phyloP scores from a whole-genome alignment of 2,888 invertebrate genomes.

The Onthophagus sagittarius region DNA sequence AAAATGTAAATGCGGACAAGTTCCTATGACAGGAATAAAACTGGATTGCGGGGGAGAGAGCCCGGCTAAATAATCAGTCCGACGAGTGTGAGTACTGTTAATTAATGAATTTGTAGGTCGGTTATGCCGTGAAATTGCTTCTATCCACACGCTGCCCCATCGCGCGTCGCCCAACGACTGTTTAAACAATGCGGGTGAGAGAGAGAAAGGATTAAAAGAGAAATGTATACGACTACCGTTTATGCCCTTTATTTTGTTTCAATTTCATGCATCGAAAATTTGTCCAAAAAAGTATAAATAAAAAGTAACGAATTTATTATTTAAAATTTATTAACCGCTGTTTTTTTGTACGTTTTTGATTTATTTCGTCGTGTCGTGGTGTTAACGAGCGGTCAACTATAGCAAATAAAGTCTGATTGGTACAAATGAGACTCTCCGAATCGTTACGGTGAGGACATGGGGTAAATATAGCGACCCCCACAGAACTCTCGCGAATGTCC shows the following conservation, averaged over 20 bases:
- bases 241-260: not conserved
- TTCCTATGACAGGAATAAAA: conserved; percentile 47
- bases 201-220: not conserved
- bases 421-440: conserved; percentile 27
- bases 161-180: not conserved
- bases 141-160: not conserved
- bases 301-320: no score
- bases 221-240: not conserved
- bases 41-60: conserved; percentile 39
- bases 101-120: conserved; percentile 39
- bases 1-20: conserved; percentile 50
- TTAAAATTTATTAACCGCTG: no score
- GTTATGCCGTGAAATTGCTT: conserved; percentile 24
- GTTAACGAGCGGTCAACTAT: conserved; percentile 24
- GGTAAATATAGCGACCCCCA: conserved; percentile 21
- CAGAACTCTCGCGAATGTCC: conserved; percentile 16
- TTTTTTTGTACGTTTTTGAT: no score
- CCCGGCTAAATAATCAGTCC: conserved; percentile 42
- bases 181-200: not conserved
- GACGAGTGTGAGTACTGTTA: conserved; percentile 44
- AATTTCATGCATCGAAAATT: not conserved
- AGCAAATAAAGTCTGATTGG: conserved; percentile 25
- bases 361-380: not conserved
- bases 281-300: not conserved
- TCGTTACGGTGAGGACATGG: conserved; percentile 26